Evolutionary conservation across 2,888 invertebrate genomes (phyloP).

Genomic region (Pseudococcus jackbeardsleyi): DNA sequence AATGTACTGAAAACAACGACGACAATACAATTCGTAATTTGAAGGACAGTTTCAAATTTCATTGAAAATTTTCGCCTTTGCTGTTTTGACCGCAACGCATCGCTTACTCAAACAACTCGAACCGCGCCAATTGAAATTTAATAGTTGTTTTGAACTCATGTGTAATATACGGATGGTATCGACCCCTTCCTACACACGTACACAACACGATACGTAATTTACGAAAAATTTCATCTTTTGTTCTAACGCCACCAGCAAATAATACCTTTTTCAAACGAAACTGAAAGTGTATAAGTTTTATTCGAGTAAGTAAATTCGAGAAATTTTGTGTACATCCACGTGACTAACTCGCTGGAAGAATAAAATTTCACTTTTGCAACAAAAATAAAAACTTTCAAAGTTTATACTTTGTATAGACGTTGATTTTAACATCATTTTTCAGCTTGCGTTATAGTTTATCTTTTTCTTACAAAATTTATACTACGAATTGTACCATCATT

Average conservation of each 20-base stretch:
- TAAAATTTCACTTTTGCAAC: background rate
- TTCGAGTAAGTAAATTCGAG: background rate
- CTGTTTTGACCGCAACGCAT: background rate
- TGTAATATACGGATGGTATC: background rate
- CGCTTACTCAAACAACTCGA: background rate
- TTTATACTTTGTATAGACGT: background rate
- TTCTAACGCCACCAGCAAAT: too few relatives aligned
- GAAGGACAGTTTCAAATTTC: slow-evolving; percentile 16
- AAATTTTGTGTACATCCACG: background rate
- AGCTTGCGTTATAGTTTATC: background rate
- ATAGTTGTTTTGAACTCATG: slow-evolving; percentile 7
- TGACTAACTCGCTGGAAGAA: background rate
- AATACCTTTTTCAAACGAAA: too few relatives aligned
- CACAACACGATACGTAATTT: background rate
- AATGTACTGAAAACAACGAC: slow-evolving; percentile 2
- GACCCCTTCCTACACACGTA: background rate
- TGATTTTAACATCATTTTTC: background rate
- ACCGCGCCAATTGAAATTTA: slow-evolving; percentile 11
- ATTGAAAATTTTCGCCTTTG: background rate
- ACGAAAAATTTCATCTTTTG: background rate
- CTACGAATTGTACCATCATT: background rate
- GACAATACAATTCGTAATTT: background rate
- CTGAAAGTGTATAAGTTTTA: background rate
- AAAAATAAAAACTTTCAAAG: background rate
- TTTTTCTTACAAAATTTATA: background rate